Evolutionary conservation across 2,888 invertebrate species (phyloP), one percentile per base, ranked within the genome.

Genomic region (Philonicus albiceps): DNA sequence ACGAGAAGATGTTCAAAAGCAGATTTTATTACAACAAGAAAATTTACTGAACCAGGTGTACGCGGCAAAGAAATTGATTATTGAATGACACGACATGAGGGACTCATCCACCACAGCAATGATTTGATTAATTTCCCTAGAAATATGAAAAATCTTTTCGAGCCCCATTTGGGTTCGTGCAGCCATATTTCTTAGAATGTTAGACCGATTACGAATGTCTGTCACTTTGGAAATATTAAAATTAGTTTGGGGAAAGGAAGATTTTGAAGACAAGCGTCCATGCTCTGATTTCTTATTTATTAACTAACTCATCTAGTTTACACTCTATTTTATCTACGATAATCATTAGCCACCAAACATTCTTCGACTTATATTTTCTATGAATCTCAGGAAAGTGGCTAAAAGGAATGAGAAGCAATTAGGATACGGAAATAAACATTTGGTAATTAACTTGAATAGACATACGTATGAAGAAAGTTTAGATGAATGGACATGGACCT

Each of bases 371-470:
- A 22, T 19, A 22, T 55, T 55, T 55, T 19, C 11, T 64, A 3
- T 3, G 64, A 64, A 64, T 27, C 64, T 64, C 64, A 64, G 64
- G 13, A 64, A 49, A 64, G 27, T 64, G 19, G 64, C 64, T 8
- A 11, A 8, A 22, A 27, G 11, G 13, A 64, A 64, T 64, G 34
- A 8, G 64, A 64, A 16, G 81, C 22, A 64, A 83, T 83, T 83
- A 83, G 81, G 64, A 22, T 37, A 22, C 64, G 81, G 64, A 83
- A 83, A 83, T 83, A 83, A 83, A 64, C 37, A 83, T 34, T 64
- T 83, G 37, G 34, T 83, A 83, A 83, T 83, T 83, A 64, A 49
- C 64, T 83, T 34, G 34, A 30, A 83, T 64, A 22, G 81, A 34
- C 64, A 64, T 34, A 34, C 34, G 31, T 34, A 34, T 34, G 1